phyloP scores from a whole-genome alignment of 1,140 invertebrate species.

The Aphelinus atriplicis region DNA sequence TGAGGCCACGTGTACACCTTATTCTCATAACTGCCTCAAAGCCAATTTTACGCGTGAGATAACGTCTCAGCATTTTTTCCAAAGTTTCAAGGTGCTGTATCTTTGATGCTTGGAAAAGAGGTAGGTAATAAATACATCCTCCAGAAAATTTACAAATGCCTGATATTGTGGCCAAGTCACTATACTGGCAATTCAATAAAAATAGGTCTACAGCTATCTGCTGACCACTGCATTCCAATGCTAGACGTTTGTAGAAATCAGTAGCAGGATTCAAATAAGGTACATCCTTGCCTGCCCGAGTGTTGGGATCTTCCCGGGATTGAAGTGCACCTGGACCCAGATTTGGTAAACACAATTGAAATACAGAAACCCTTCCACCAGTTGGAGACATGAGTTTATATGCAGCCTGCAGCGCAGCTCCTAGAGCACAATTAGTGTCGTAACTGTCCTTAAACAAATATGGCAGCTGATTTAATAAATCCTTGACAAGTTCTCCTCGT shows the following conservation, averaged over 20 bases:
- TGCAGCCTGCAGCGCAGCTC: conserved; percentile 91
- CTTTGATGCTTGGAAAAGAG: conserved; percentile 83
- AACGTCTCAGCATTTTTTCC: conserved; percentile 83
- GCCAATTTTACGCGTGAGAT: conserved; percentile 96
- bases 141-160: conserved; percentile 96
- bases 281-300: conserved; percentile 81
- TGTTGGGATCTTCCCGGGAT: conserved; percentile 85
- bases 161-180: conserved; percentile 92
- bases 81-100: conserved; percentile 79
- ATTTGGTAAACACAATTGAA: conserved; percentile 92
- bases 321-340: conserved; percentile 89
- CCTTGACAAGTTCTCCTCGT: conserved; percentile 79
- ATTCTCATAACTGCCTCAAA: conserved; percentile 99
- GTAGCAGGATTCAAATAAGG: conserved; percentile 91
- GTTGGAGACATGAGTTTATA: conserved; percentile 91
- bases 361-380: conserved; percentile 94
- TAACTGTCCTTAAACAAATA: conserved; percentile 78
- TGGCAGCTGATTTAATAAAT: conserved; percentile 86
- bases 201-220: conserved; percentile 98
- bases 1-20: conserved; percentile 90
- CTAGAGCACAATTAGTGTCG: conserved; percentile 85
- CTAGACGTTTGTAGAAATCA: conserved; percentile 98
- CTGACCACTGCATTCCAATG: conserved; percentile 94
- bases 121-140: conserved; percentile 93
- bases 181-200: conserved; percentile 91